Evolutionary conservation across 2,113 vertebrate species (phyloP).

Genomic region (Crotalus horridus): DNA sequence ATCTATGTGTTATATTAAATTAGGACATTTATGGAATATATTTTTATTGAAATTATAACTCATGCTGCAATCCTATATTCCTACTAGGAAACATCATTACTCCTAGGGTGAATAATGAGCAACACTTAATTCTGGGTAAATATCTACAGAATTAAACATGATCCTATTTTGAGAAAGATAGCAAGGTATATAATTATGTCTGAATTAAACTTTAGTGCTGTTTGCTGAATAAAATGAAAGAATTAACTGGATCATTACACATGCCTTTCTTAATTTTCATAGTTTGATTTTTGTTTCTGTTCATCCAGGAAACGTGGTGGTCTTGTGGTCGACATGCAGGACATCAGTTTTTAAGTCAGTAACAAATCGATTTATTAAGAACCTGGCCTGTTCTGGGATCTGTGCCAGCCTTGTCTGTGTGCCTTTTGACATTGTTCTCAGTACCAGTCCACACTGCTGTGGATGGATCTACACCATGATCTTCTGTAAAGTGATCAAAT

Average conservation of each 20-base stretch:
- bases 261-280: neutral
- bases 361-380: constrained; percentile 92
- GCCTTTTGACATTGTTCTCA: constrained; percentile 93
- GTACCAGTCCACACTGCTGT: constrained; percentile 89
- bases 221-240: neutral
- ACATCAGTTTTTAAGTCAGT: constrained; percentile 91
- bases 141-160: neutral
- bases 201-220: neutral
- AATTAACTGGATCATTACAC: neutral
- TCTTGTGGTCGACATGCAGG: constrained; percentile 95
- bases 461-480: constrained; percentile 88
- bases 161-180: neutral
- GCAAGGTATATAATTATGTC: neutral
- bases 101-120: neutral
- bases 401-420: constrained; percentile 91
- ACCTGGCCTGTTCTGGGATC: constrained; percentile 93
- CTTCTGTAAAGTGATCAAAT: constrained; percentile 92
- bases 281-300: constrained; percentile 30
- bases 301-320: constrained; percentile 82
- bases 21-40: neutral
- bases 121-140: neutral
- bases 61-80: neutral
- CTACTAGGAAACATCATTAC: neutral
- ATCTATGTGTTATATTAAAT: constrained; percentile 10
- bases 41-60: neutral